Evolutionary conservation across 2,113 vertebrate genomes (phyloP).

Genomic region (Myocastor coypus): DNA sequence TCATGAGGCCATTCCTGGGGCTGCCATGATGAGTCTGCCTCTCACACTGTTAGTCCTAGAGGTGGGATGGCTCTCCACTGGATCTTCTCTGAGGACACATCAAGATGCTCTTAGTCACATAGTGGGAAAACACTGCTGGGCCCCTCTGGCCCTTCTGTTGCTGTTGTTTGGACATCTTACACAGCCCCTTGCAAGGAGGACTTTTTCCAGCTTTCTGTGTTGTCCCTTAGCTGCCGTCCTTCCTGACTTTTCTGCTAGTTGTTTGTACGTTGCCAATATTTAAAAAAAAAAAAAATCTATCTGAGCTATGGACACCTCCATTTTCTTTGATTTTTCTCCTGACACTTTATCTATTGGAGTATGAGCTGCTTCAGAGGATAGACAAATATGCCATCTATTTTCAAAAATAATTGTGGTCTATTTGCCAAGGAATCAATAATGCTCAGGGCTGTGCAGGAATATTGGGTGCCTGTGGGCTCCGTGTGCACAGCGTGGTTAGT

Average conservation of each 20-base stretch:
- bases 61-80: rapidly evolving
- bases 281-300: conserved; percentile 55
- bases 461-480: neutral
- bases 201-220: neutral
- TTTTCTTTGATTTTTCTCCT: conserved; percentile 79
- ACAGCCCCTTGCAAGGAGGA: rapidly evolving
- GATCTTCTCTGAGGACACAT: neutral
- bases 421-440: conserved; percentile 74
- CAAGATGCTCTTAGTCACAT: rapidly evolving
- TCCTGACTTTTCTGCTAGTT: neutral
- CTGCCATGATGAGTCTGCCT: neutral
- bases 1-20: rapidly evolving
- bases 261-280: conserved; percentile 23
- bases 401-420: conserved; percentile 68
- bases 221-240: neutral
- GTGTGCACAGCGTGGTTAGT: neutral
- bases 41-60: rapidly evolving
- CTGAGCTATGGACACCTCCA: conserved; percentile 63
- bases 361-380: conserved; percentile 64
- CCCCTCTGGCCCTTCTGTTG: rapidly evolving
- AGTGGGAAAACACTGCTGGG: rapidly evolving
- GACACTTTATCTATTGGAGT: conserved; percentile 71
- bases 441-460: neutral
- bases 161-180: rapidly evolving
- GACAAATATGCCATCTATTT: conserved; percentile 63